These are phyloP conservation scores for Colletes latitarsis DNA, from an alignment of 1,140 invertebrate species.

Conservation along the genomic window DNA sequence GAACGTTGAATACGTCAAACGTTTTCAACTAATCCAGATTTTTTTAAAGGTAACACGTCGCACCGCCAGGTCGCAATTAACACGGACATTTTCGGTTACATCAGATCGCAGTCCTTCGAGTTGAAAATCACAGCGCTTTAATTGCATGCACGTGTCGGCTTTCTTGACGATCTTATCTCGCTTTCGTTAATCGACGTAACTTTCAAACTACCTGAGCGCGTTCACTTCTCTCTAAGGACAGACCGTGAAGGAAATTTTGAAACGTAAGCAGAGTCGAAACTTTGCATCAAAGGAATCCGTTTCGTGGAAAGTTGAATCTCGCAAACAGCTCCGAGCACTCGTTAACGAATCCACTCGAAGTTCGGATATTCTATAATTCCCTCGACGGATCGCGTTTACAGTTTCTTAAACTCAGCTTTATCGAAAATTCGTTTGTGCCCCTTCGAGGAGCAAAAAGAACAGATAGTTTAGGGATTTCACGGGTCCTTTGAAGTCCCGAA, in stretches of 20 bases:
- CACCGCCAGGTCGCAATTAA: too few species aligned
- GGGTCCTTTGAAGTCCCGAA: not conserved
- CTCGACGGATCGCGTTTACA: too few species aligned
- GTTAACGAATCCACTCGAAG: not conserved
- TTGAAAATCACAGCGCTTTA: not conserved
- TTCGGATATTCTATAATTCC: not conserved
- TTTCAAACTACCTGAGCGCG: not conserved
- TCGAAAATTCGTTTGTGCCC: not conserved
- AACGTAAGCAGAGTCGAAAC: not conserved
- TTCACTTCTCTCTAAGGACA: not conserved
- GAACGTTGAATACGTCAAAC: too few species aligned
- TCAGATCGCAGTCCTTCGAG: not conserved
- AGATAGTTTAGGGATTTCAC: not conserved
- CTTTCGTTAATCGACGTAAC: not conserved
- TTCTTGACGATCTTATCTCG: conserved; percentile 13
- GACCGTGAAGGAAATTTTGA: not conserved
- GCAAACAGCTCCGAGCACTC: not conserved
- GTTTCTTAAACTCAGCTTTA: not conserved
- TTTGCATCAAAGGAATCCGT: not conserved
- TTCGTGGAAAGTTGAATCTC: not conserved
- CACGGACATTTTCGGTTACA: not conserved
- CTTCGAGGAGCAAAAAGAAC: not conserved
- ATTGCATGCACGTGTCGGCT: conserved; percentile 7
- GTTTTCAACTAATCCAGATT: too few species aligned
- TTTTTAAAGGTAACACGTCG: too few species aligned